Conservation (phyloP, 2,888 invertebrate species). For the Norana najaformis region DNA sequence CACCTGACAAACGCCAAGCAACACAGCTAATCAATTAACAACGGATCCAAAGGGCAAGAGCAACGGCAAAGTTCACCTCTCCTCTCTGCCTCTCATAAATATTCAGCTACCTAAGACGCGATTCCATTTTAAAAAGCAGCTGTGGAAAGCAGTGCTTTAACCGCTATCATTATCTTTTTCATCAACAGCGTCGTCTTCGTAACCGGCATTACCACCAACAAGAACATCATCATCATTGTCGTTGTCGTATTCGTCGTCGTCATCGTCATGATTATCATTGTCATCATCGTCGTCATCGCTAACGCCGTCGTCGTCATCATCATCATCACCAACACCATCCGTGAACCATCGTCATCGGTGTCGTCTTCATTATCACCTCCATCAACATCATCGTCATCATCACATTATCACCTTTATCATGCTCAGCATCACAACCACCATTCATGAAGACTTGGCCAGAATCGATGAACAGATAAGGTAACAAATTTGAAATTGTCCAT, state of each 20-base stretch:
- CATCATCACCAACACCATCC: background rate
- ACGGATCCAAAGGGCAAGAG: background rate
- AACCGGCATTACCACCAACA: background rate
- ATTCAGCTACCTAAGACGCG: background rate
- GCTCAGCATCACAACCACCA: background rate
- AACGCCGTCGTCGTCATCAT: background rate
- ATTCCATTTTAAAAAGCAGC: background rate
- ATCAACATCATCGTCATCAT: too few species aligned
- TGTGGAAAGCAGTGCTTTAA: background rate
- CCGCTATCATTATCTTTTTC: too few species aligned
- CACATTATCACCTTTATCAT: background rate
- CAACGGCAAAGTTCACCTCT: background rate
- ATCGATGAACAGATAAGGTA: background rate
- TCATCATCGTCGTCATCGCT: background rate
- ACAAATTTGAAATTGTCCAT: too few species aligned
- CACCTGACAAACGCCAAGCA: background rate
- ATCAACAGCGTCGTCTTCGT: too few species aligned
- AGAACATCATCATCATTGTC: background rate
- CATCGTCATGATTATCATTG: background rate
- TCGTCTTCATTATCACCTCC: background rate
- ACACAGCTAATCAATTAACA: background rate
- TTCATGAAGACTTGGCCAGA: background rate
- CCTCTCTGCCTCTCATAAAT: too few species aligned
- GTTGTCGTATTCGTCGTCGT: background rate
- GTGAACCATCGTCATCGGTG: background rate